phyloP scores from a whole-genome alignment of 1,140 invertebrate genomes.

The Hyles vespertilio region DNA sequence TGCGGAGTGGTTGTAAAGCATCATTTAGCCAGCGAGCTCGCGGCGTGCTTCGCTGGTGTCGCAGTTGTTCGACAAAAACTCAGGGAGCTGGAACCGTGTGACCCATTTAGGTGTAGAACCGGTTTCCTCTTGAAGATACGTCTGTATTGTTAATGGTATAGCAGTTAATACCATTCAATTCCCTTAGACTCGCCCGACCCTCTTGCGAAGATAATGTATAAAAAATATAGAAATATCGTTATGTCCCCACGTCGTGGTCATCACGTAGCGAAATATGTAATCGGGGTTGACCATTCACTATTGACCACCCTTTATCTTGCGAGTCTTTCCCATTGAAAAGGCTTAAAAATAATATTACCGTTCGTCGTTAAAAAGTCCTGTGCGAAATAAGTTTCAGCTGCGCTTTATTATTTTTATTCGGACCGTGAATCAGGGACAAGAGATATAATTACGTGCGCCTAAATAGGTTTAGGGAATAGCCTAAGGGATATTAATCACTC shows the following conservation, averaged over 20 bases:
- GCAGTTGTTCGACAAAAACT: constrained; percentile 54
- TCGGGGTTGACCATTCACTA: constrained; percentile 65
- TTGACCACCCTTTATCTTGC: constrained; percentile 59
- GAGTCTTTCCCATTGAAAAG: constrained; percentile 48
- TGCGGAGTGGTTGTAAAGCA: not conserved
- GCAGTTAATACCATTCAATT: constrained; percentile 66
- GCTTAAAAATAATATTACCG: constrained; percentile 38
- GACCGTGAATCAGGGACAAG: constrained; percentile 2
- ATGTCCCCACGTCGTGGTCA: constrained; percentile 51
- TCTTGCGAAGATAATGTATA: constrained; percentile 61
- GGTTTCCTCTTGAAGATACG: constrained; percentile 68
- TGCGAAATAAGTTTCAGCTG: constrained; percentile 48
- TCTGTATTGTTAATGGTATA: constrained; percentile 61
- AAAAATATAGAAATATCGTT: constrained; percentile 64
- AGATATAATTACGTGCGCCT: constrained; percentile 3
- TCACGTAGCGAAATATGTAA: constrained; percentile 58
- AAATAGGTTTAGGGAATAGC: constrained; percentile 31
- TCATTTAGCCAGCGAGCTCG: constrained; percentile 13
- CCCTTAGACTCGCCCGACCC: constrained; percentile 58
- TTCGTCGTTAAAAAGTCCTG: constrained; percentile 17
- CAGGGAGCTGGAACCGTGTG: constrained; percentile 65
- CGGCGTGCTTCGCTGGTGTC: constrained; percentile 19
- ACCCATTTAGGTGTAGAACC: constrained; percentile 71
- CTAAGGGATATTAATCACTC: constrained; percentile 31
- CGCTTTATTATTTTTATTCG: constrained; percentile 32